These are phyloP conservation scores for Magallana angulata DNA, from an alignment of 1,140 invertebrate species.

Conservation along the genomic window DNA sequence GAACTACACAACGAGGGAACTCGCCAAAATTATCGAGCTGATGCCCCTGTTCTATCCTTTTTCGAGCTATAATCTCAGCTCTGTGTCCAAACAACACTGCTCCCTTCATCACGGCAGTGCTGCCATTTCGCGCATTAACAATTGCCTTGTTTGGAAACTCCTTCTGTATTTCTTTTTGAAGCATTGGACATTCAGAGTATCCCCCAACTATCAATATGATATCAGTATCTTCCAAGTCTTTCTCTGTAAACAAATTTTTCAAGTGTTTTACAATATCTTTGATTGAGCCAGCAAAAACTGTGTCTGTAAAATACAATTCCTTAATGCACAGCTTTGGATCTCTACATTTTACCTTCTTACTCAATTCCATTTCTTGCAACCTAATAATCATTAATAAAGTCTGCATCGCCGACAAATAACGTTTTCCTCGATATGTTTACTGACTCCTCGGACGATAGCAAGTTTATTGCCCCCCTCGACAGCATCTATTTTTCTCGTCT, in stretches of 20 bases:
- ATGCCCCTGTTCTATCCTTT: background rate
- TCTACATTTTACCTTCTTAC: background rate
- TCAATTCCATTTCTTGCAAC: background rate
- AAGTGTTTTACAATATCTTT: background rate
- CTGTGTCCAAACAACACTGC: conserved; percentile 28
- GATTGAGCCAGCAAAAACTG: too few species aligned
- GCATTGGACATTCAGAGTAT: conserved; percentile 1
- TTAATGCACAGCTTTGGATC: background rate
- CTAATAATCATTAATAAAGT: background rate
- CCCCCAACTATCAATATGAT: conserved; percentile 34
- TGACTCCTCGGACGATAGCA: too few species aligned
- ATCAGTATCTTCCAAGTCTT: background rate
- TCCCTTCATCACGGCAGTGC: background rate
- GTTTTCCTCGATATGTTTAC: too few species aligned
- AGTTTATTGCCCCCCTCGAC: too few species aligned
- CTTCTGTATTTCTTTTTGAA: background rate
- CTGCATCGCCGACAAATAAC: too few species aligned
- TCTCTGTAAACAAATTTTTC: background rate
- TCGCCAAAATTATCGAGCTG: background rate
- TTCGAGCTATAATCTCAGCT: conserved; percentile 1
- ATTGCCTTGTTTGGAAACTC: background rate
- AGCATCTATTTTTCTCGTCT: too few species aligned
- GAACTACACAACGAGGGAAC: background rate
- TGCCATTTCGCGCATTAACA: too few species aligned
- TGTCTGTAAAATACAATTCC: background rate